Percentiles rank a stretch among this genome's conserved stretches.
These are phyloP conservation scores for Sylvicola cinctus DNA, from an alignment of 2,888 invertebrate genomes.

Conservation along the genomic window DNA sequence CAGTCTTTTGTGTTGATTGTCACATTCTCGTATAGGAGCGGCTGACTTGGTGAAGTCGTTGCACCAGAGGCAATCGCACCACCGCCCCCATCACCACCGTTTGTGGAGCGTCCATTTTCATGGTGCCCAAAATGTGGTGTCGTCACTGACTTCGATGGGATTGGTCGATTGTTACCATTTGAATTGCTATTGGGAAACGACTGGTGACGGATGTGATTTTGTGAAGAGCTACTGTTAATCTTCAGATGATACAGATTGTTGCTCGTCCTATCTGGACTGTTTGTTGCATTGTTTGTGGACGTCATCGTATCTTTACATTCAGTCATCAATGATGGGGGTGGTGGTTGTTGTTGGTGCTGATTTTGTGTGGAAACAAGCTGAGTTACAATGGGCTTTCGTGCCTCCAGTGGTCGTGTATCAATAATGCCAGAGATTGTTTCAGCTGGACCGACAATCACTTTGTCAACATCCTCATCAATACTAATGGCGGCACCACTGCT, in stretches of 20 bases:
- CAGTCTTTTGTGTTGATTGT: slow-evolving; percentile 19
- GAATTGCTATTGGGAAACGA: slow-evolving; percentile 7
- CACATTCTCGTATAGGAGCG: slow-evolving; percentile 26
- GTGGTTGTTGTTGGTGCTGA: neutral
- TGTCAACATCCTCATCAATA: slow-evolving; percentile 11
- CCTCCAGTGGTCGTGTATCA: slow-evolving; percentile 32
- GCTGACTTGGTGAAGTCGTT: neutral
- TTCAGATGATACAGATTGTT: slow-evolving; percentile 10
- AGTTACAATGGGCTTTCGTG: slow-evolving; percentile 15
- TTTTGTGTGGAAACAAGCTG: neutral
- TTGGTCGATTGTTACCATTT: slow-evolving; percentile 3
- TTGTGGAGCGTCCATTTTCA: neutral
- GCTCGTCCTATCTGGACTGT: slow-evolving; percentile 4
- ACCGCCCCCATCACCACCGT: too few relatives aligned
- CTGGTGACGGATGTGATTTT: slow-evolving; percentile 8
- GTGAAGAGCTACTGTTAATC: slow-evolving; percentile 4
- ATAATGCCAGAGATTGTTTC: slow-evolving; percentile 53
- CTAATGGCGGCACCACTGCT: neutral
- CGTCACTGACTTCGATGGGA: slow-evolving; percentile 8
- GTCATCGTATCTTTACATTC: too few relatives aligned
- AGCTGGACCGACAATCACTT: slow-evolving; percentile 43
- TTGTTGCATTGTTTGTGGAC: too few relatives aligned
- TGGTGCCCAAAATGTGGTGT: slow-evolving; percentile 6
- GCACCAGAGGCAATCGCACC: neutral
- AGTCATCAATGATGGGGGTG: neutral